These are phyloP conservation scores for Hirudinaria manillensis DNA, from an alignment of 2,888 invertebrate genomes.

Conservation along the genomic window DNA sequence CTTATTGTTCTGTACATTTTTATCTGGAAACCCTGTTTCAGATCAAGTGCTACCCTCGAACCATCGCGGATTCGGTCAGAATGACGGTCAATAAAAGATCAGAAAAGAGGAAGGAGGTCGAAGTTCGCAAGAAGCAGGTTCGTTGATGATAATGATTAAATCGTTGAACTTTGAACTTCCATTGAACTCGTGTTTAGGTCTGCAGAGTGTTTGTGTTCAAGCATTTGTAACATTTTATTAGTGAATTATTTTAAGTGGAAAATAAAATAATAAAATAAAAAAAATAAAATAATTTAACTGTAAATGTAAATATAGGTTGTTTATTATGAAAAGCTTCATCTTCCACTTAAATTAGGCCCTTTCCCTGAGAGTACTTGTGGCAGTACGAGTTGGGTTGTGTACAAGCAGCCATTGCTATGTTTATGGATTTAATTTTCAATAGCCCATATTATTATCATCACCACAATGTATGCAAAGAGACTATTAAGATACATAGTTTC, in stretches of 20 bases:
- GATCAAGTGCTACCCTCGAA: slow-evolving; percentile 85
- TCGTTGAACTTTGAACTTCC: background rate
- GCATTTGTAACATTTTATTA: no score
- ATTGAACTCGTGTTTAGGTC: background rate
- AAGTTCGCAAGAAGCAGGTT: slow-evolving; percentile 39
- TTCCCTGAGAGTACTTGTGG: no score
- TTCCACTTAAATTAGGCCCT: no score
- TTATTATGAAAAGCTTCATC: no score
- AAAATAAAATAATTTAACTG: no score
- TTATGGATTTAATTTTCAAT: no score
- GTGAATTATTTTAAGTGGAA: background rate
- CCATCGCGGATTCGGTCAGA: slow-evolving; percentile 74
- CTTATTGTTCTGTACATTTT: background rate
- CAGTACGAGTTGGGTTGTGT: no score
- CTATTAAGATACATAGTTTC: no score
- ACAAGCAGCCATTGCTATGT: no score
- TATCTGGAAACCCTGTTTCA: slow-evolving; percentile 45
- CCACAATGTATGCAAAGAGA: no score
- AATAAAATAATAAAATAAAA: background rate
- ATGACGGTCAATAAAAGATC: slow-evolving; percentile 73
- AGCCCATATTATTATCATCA: no score
- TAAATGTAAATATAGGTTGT: no score
- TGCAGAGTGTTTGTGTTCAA: background rate
- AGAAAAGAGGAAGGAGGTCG: slow-evolving; percentile 67
- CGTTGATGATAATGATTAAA: background rate